A percentile compares a stretch with the other conserved stretches of the same genome.
Evolutionary conservation across 2,888 invertebrate species (phyloP).

Genomic region (Limnephilus lunatus): DNA sequence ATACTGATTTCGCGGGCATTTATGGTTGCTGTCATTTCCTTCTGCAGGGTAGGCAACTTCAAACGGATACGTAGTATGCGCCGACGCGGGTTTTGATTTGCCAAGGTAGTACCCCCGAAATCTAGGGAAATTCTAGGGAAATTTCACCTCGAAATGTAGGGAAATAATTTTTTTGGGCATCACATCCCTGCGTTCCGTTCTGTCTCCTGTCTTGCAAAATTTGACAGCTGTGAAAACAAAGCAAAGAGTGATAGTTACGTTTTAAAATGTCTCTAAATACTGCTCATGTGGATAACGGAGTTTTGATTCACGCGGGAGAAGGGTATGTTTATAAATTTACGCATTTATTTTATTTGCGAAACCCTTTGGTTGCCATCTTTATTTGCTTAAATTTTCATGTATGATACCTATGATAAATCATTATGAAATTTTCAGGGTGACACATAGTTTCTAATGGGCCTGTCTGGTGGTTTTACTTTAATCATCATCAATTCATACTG

Average conservation of each 20-base stretch:
- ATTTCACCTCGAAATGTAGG: too few relatives aligned
- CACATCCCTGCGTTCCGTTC: background rate
- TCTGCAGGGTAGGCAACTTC: too few relatives aligned
- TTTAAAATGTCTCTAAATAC: slow-evolving; percentile 94
- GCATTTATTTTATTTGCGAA: background rate
- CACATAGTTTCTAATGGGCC: background rate
- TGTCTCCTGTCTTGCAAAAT: background rate
- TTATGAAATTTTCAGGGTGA: slow-evolving; percentile 35
- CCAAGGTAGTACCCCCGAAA: too few relatives aligned
- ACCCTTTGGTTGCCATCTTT: slow-evolving; percentile 30
- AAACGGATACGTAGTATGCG: too few relatives aligned
- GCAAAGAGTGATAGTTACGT: background rate
- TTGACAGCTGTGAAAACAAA: slow-evolving; percentile 36
- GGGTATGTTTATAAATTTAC: slow-evolving; percentile 82
- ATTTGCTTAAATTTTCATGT: slow-evolving; percentile 28
- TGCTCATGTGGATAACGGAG: slow-evolving; percentile 95
- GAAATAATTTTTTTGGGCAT: too few relatives aligned
- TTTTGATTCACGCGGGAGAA: slow-evolving; percentile 96
- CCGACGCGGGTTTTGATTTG: too few relatives aligned
- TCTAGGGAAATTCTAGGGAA: too few relatives aligned
- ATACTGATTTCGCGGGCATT: too few relatives aligned
- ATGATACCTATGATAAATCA: background rate
- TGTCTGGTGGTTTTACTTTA: slow-evolving; percentile 4
- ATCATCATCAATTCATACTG: background rate
- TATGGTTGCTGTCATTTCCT: too few relatives aligned